Conservation (phyloP, 2,797 vertebrate genomes). For the Myotis myotis region DNA sequence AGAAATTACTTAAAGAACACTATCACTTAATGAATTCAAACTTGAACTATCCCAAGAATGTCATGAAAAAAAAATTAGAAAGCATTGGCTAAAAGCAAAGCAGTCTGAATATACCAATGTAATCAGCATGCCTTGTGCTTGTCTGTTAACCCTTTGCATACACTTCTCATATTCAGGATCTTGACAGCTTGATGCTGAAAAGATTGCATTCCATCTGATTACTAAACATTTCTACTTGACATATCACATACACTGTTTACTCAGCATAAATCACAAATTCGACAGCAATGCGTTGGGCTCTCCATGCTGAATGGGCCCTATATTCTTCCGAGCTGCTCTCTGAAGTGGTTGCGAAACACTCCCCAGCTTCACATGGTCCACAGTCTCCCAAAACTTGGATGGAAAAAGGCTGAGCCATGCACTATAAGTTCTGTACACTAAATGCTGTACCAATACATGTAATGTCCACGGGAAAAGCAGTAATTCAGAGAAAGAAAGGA, state of each 20-base stretch:
- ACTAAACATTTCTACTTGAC: conserved; percentile 64
- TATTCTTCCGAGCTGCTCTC: conserved; percentile 8
- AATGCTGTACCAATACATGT: neutral
- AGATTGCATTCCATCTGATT: conserved; percentile 71
- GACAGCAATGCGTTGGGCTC: neutral
- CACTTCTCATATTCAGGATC: conserved; percentile 74
- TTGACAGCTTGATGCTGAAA: conserved; percentile 61
- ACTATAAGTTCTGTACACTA: neutral
- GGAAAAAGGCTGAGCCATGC: neutral
- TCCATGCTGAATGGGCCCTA: neutral
- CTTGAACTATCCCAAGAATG: conserved; percentile 82
- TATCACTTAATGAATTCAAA: conserved; percentile 84
- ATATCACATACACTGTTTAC: conserved; percentile 69
- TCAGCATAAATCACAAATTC: conserved; percentile 27
- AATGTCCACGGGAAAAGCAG: neutral
- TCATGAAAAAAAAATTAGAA: conserved; percentile 81
- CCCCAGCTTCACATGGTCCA: neutral
- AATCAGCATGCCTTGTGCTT: conserved; percentile 88
- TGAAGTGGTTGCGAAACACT: neutral
- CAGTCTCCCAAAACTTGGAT: neutral
- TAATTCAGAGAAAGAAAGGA: conserved; percentile 13
- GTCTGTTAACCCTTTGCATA: conserved; percentile 87
- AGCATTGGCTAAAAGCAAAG: conserved; percentile 85
- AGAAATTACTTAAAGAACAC: conserved; percentile 85
- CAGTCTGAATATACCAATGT: conserved; percentile 82